Percentiles rank a stretch among this genome's conserved stretches.
phyloP scores from a whole-genome alignment of 64 coral and sea anemone genomes.

The Exaiptasia diaphana region DNA sequence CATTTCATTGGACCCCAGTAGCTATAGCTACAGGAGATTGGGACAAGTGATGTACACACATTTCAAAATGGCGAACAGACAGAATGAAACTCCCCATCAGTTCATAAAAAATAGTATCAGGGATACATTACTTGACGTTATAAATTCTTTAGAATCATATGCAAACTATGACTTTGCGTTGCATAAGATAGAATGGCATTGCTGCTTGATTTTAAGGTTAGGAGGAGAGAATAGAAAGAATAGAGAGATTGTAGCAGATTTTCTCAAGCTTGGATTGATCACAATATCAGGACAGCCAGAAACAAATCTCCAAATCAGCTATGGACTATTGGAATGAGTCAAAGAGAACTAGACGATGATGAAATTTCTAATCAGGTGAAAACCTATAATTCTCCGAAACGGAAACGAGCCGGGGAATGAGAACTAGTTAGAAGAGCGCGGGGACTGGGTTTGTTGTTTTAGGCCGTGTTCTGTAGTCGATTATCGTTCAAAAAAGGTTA shows the following conservation, averaged over 20 bases:
- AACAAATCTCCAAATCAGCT: conserved; percentile 3
- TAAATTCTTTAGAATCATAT: background rate
- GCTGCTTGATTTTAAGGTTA: conserved; percentile 36
- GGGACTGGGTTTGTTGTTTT: too few species aligned
- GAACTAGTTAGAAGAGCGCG: too few species aligned
- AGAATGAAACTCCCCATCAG: background rate
- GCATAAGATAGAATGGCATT: conserved; percentile 49
- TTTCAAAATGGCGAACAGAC: background rate
- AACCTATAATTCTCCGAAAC: too few species aligned
- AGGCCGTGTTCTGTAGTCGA: too few species aligned
- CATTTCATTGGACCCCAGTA: background rate
- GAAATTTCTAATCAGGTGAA: background rate
- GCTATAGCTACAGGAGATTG: background rate
- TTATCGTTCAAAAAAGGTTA: too few species aligned
- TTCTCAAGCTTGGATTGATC: background rate
- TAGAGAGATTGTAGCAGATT: background rate
- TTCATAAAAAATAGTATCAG: background rate
- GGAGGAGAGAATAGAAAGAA: too few species aligned
- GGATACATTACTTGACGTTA: background rate
- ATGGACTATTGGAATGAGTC: background rate
- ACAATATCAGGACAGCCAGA: background rate
- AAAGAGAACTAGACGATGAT: background rate
- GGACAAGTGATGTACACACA: background rate
- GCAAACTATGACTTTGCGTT: conserved; percentile 31
- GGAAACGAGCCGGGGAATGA: too few species aligned